These are phyloP conservation scores for Sylvia borin DNA, from an alignment of 2,797 vertebrate species.

Conservation along the genomic window DNA sequence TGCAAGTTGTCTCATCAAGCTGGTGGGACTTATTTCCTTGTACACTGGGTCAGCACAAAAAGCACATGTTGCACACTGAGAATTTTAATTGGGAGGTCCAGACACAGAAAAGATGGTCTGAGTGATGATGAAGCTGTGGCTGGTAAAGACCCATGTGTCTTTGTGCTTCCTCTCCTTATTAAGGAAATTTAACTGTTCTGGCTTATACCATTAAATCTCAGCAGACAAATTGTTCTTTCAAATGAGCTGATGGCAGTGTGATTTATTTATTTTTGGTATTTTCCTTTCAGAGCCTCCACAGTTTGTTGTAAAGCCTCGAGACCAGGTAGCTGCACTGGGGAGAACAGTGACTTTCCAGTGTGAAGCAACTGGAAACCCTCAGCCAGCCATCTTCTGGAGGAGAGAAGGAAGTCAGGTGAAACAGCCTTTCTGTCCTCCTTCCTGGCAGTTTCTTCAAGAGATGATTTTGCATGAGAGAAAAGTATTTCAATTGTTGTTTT, in stretches of 20 bases:
- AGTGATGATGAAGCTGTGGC: background rate
- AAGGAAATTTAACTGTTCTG: background rate
- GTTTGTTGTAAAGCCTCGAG: conserved; percentile 93
- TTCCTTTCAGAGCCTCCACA: conserved; percentile 89
- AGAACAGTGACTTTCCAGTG: conserved; percentile 97
- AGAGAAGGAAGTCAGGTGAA: conserved; percentile 98
- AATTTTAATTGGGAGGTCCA: background rate
- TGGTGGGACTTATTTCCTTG: background rate
- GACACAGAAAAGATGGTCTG: background rate
- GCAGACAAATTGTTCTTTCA: background rate
- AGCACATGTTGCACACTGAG: background rate
- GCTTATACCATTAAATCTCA: background rate
- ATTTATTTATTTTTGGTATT: background rate
- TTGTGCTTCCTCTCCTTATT: background rate
- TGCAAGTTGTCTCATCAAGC: background rate
- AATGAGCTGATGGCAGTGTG: background rate
- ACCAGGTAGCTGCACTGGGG: conserved; percentile 94
- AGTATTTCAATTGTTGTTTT: background rate
- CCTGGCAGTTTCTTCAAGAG: background rate
- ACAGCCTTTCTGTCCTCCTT: background rate
- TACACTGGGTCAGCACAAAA: background rate
- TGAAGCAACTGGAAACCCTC: conserved; percentile 96
- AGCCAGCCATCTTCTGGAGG: conserved; percentile 98
- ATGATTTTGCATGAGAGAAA: background rate
- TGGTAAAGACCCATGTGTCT: background rate